Evolutionary conservation across 2,797 vertebrate species (phyloP).

Genomic region (Bradypodion pumilum): DNA sequence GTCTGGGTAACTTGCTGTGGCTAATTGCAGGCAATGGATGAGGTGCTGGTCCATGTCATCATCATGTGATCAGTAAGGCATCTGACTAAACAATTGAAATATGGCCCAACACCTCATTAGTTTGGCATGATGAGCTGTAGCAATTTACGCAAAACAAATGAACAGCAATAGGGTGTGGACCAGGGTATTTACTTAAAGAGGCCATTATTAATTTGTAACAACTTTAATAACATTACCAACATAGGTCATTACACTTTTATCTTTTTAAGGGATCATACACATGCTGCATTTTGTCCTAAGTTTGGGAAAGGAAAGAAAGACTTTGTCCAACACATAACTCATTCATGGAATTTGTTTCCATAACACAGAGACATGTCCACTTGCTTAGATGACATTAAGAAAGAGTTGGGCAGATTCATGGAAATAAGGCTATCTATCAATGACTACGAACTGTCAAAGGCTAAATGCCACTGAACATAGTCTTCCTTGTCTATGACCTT

Average conservation of each 20-base stretch:
- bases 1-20: too few species aligned
- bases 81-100: too few species aligned
- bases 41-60: too few species aligned
- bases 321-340: not conserved
- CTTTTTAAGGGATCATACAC: not conserved
- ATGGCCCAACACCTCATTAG: too few species aligned
- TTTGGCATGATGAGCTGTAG: too few species aligned
- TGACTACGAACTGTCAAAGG: not conserved
- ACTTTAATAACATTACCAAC: not conserved
- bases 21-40: too few species aligned
- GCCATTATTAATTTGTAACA: not conserved
- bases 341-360: not conserved
- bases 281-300: too few species aligned
- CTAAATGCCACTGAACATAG: not conserved
- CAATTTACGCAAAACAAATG: too few species aligned
- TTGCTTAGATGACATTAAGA: not conserved
- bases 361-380: not conserved
- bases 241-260: not conserved
- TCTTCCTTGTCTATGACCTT: too few species aligned
- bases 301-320: not conserved
- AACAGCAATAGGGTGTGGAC: too few species aligned
- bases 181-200: too few species aligned
- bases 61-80: too few species aligned
- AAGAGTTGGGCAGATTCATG: not conserved
- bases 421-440: not conserved